These are phyloP conservation scores for Resseliella maxima DNA, from an alignment of 2,888 invertebrate genomes.

Conservation along the genomic window DNA sequence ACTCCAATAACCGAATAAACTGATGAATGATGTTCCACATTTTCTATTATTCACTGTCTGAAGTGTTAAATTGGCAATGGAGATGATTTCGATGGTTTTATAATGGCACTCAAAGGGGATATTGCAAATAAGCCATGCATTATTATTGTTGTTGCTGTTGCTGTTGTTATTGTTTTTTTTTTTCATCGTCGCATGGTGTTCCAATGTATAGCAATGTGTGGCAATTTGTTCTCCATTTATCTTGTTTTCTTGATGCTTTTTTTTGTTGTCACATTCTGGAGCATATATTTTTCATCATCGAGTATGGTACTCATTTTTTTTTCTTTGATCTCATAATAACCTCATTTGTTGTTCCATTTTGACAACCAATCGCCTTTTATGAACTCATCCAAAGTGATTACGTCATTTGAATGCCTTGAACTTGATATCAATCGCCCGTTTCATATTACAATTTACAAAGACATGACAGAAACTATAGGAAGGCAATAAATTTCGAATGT, in stretches of 20 bases:
- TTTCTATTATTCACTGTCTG: constrained; percentile 34
- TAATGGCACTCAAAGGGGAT: constrained; percentile 4
- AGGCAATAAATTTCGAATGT: constrained; percentile 1
- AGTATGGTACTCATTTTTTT: not conserved
- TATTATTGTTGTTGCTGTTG: not conserved
- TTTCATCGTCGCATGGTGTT: not conserved
- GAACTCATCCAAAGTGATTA: not conserved
- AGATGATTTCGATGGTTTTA: constrained; percentile 26
- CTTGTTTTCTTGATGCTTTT: constrained; percentile 7
- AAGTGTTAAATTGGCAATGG: constrained; percentile 28
- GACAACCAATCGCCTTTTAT: not conserved
- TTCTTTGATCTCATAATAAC: not conserved
- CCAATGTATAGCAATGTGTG: not conserved
- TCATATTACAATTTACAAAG: not conserved
- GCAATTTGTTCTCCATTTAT: constrained; percentile 5
- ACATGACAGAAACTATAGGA: not conserved
- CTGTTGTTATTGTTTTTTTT: not conserved
- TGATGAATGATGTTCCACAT: not conserved
- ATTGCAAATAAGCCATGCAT: not conserved
- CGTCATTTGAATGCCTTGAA: constrained; percentile 6
- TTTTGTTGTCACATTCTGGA: not conserved
- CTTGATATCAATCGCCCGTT: constrained; percentile 11
- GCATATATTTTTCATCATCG: not conserved
- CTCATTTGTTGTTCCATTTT: not conserved
- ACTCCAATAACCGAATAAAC: not conserved